Evolutionary conservation across 2,888 invertebrate species (phyloP), one percentile per base, ranked within the genome.

Genomic region (Conops quadrifasciatus): DNA sequence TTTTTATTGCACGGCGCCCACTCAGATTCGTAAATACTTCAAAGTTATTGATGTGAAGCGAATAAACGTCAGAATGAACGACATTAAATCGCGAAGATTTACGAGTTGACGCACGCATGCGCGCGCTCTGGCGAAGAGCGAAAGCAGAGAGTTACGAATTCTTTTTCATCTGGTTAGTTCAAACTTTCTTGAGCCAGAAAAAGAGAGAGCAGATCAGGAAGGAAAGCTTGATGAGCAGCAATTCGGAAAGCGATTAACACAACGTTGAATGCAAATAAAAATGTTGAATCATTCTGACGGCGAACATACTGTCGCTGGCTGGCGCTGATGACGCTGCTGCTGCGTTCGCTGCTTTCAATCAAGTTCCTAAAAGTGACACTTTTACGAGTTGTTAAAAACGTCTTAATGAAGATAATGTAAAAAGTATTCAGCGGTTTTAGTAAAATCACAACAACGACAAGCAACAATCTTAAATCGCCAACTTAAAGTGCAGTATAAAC

Each of bases 321-420:
- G 36, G 36, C 4, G 4, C 4, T 36, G 36, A 36, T 9, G 36
- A 36, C 9, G 36, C 36, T 36, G 5, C 9, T 36, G 64, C 49
- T 59, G 59, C 15, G 30, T 30, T 36, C 36, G 36, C 36, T 36
- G 36, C 36, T 36, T 36, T n/a, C 51, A 30, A n/a, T 30, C 21
- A 30, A 43, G 28, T 56, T 24, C 19, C 16, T 51, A 30, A 51
- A 11, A 21, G 36, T 36, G 66, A 56, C 24, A 66, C 30, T 16
- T 66, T 66, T 56, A 66, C 66, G 66, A 56, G 30, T 36, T 24
- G 30, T 56, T 66, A 56, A 66, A 30, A 56, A 66, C 53, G 9
- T 16, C 21, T 19, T 24, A 56, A 56, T 19, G 26, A 60, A 16
- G 21, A 47, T 26, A 45, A 24, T 26, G 45, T 16, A 26, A 47